phyloP scores from a whole-genome alignment of 2,797 vertebrate genomes.

The Channallabes apus region DNA sequence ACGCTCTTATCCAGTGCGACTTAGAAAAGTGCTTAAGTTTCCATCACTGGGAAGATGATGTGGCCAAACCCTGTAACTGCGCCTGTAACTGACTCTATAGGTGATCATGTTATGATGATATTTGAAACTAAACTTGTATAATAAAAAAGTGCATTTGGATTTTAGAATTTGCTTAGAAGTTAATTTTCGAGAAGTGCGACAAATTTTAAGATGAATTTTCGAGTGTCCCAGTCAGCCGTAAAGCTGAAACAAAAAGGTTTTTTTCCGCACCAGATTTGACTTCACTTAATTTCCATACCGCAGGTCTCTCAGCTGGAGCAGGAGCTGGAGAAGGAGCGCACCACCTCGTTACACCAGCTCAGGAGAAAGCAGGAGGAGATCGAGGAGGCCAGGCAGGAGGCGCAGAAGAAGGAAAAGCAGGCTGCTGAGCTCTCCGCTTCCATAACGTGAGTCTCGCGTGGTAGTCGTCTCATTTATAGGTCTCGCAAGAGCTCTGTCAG shows the following conservation, averaged over 20 bases:
- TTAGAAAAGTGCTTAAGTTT: too few relatives aligned
- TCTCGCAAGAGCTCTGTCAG: neutral
- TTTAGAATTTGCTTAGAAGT: neutral
- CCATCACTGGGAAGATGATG: too few relatives aligned
- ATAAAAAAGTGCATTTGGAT: neutral
- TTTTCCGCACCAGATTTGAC: neutral
- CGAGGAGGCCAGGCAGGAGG: conserved; percentile 66
- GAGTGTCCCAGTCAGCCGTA: too few relatives aligned
- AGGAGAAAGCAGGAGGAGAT: conserved; percentile 74
- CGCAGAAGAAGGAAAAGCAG: conserved; percentile 72
- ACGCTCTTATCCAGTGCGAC: too few relatives aligned
- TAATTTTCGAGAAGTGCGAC: too few relatives aligned
- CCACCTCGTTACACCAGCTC: conserved; percentile 71
- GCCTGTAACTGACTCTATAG: too few relatives aligned
- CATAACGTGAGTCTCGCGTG: conserved; percentile 61
- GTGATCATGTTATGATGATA: neutral
- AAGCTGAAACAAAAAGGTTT: neutral
- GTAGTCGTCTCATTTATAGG: neutral
- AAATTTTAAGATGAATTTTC: too few relatives aligned
- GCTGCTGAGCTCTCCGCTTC: conserved; percentile 64
- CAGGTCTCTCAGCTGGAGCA: conserved; percentile 87
- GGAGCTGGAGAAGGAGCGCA: conserved; percentile 80
- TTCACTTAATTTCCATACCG: neutral
- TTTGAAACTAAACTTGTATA: neutral
- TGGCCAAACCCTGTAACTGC: too few relatives aligned